phyloP scores from a whole-genome alignment of 1,140 invertebrate species.

The Papilio helenus region DNA sequence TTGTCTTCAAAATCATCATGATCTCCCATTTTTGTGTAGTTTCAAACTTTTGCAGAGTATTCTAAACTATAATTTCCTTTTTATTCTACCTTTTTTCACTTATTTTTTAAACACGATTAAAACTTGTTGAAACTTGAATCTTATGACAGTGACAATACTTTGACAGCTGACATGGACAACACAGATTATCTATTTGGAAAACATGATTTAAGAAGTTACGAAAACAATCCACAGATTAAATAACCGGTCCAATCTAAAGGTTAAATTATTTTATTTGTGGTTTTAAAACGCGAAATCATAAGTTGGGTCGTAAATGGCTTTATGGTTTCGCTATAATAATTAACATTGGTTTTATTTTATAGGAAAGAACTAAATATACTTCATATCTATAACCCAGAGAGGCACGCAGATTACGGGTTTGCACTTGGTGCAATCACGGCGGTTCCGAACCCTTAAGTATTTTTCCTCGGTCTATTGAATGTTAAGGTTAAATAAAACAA shows the following conservation, averaged over 20 bases:
- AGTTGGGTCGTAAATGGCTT: no score
- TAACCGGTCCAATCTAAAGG: not conserved
- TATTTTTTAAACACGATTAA: not conserved
- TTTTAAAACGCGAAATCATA: no score
- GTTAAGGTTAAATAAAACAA: constrained; percentile 17
- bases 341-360: no score
- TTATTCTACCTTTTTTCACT: not conserved
- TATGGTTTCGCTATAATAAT: no score
- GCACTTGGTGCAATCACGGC: no score
- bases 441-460: no score
- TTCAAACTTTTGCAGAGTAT: not conserved
- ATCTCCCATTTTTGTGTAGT: constrained; percentile 62
- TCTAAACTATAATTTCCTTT: not conserved
- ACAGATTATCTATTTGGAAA: not conserved
- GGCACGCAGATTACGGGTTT: no score
- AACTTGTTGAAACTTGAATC: constrained; percentile 2
- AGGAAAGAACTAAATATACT: no score
- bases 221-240: not conserved
- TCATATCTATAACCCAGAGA: no score
- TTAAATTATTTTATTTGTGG: no score
- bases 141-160: not conserved
- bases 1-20: constrained; percentile 77
- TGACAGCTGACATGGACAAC: not conserved
- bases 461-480: no score
- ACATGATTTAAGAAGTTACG: no score